Conservation (phyloP, 2,888 invertebrate genomes). For the Diadromus collaris region DNA sequence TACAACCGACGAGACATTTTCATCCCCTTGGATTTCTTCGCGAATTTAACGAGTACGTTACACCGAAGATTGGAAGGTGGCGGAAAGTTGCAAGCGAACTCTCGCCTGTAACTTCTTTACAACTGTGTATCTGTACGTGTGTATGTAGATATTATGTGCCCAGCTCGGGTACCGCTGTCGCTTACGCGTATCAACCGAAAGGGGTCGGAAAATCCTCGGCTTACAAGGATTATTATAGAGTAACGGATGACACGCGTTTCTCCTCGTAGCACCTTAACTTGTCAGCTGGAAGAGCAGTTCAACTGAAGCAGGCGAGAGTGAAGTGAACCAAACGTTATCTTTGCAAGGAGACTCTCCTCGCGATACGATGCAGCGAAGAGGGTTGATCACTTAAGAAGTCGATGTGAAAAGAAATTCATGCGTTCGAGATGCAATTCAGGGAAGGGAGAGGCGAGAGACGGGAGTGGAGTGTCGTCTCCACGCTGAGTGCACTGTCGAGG, state of each 20-base stretch:
- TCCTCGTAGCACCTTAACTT: constrained; percentile 38
- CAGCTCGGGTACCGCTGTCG: not conserved
- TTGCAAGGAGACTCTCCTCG: constrained; percentile 2
- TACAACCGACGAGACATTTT: constrained; percentile 39
- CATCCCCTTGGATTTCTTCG: constrained; percentile 14
- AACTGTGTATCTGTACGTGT: not conserved
- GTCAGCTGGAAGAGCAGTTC: not conserved
- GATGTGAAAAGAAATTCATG: constrained; percentile 1
- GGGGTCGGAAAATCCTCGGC: constrained; percentile 51
- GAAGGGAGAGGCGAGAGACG: not conserved
- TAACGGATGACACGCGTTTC: constrained; percentile 45
- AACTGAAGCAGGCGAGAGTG: not conserved
- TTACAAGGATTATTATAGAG: constrained; percentile 54
- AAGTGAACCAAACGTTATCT: constrained; percentile 5
- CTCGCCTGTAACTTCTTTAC: not conserved
- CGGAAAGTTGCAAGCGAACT: constrained; percentile 17
- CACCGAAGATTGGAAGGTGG: constrained; percentile 19
- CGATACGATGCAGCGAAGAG: constrained; percentile 20
- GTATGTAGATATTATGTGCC: not conserved
- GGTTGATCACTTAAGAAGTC: constrained; percentile 25
- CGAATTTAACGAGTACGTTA: constrained; percentile 23
- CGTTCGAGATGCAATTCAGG: not conserved
- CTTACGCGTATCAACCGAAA: constrained; percentile 4
- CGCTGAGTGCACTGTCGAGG: constrained; percentile 2
- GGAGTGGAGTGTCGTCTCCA: not conserved